Evolutionary conservation across 2,113 vertebrate genomes (phyloP).

Genomic region (Xiphophorus maculatus): DNA sequence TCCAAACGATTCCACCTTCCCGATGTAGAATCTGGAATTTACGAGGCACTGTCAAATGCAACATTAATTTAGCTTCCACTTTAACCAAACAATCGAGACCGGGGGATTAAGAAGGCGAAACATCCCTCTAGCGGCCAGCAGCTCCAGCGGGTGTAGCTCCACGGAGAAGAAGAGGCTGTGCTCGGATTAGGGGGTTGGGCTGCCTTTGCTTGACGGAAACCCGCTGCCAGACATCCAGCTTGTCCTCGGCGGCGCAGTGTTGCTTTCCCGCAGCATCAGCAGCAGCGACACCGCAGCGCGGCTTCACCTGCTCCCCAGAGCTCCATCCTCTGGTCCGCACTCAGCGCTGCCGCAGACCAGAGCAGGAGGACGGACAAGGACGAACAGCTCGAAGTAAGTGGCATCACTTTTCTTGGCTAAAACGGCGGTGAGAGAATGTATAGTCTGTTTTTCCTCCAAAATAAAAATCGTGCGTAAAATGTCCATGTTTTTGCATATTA

Average conservation of each 20-base stretch:
- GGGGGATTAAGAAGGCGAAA: not conserved
- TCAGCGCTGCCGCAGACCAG: constrained; percentile 49
- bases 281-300: constrained; percentile 61
- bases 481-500: not conserved
- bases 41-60: constrained; percentile 22
- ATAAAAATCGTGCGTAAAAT: not conserved
- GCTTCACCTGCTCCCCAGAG: constrained; percentile 35
- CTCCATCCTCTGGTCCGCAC: constrained; percentile 18
- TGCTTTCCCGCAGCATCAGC: constrained; percentile 29
- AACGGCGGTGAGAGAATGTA: not conserved
- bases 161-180: constrained; percentile 44
- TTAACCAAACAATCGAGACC: constrained; percentile 43
- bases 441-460: not conserved
- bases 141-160: constrained; percentile 22
- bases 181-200: constrained; percentile 73
- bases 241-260: constrained; percentile 58
- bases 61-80: constrained; percentile 36
- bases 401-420: constrained; percentile 3
- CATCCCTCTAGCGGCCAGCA: constrained; percentile 57
- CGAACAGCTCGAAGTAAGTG: constrained; percentile 53
- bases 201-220: constrained; percentile 56
- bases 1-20: not conserved
- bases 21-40: not conserved
- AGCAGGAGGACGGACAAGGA: constrained; percentile 46
- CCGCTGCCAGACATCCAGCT: constrained; percentile 58